These are phyloP conservation scores for Onychorhynchus coronatus DNA, from an alignment of 2,113 vertebrate species.

Conservation along the genomic window DNA sequence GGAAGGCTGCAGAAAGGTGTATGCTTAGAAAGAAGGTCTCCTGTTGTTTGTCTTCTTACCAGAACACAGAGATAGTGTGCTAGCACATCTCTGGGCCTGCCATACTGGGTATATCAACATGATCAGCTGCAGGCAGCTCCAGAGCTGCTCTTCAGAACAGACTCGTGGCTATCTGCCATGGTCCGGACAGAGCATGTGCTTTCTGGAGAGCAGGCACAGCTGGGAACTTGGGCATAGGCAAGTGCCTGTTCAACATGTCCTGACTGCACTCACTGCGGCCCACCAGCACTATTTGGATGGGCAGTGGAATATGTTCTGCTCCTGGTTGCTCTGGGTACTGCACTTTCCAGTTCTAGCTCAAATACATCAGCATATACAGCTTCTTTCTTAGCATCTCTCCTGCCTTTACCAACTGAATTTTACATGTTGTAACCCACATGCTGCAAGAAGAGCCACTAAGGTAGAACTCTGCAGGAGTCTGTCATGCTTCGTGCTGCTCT, in stretches of 20 bases:
- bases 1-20: neutral
- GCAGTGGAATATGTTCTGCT: neutral
- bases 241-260: neutral
- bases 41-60: neutral
- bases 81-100: neutral
- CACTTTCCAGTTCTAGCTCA: neutral
- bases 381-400: neutral
- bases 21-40: neutral
- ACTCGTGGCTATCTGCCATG: neutral
- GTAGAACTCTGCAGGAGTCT: neutral
- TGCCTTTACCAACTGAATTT: neutral
- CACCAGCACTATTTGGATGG: neutral
- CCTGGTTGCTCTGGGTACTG: neutral
- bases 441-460: neutral
- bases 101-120: fast-evolving
- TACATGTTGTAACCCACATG: neutral
- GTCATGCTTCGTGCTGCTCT: neutral
- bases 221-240: neutral
- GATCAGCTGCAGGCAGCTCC: neutral
- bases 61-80: neutral
- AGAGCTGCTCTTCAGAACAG: neutral
- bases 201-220: neutral
- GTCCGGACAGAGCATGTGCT: neutral
- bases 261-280: neutral
- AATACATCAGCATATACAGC: neutral